Evolutionary conservation across 2,888 invertebrate species (phyloP).

Genomic region (Scaptomyza cyrtandrae): DNA sequence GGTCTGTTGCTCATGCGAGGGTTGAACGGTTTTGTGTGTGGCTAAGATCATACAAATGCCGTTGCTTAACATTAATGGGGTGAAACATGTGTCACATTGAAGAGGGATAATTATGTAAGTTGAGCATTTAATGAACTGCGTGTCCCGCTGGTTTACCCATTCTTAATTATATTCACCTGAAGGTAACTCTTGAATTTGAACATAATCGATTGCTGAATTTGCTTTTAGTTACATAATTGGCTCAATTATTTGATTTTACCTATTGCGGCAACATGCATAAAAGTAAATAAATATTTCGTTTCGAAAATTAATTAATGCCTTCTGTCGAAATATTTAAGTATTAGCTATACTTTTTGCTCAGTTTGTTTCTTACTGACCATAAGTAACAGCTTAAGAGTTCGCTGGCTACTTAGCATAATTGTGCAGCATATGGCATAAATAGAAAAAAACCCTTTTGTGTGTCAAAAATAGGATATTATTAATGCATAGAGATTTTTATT

Average conservation of each 20-base stretch:
- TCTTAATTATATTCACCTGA: slow-evolving; percentile 42
- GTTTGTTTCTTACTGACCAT: neutral
- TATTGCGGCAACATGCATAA: neutral
- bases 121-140: slow-evolving; percentile 45
- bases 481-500: slow-evolving; percentile 52
- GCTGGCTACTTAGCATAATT: slow-evolving; percentile 13
- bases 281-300: neutral
- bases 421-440: slow-evolving; percentile 36
- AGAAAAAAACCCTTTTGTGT: slow-evolving; percentile 24
- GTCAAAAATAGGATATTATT: slow-evolving; percentile 56
- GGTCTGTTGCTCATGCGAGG: slow-evolving; percentile 24
- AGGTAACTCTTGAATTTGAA: slow-evolving; percentile 3
- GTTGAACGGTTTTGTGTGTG: slow-evolving; percentile 19
- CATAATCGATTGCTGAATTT: slow-evolving; percentile 24
- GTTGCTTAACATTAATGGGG: slow-evolving; percentile 11
- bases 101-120: slow-evolving; percentile 45
- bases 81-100: slow-evolving; percentile 33
- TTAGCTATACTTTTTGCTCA: neutral
- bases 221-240: neutral
- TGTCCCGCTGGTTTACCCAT: slow-evolving; percentile 4
- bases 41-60: slow-evolving; percentile 23
- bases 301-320: too few relatives aligned
- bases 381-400: slow-evolving; percentile 15
- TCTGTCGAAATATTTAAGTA: too few relatives aligned
- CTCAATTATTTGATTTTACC: neutral